phyloP scores from a whole-genome alignment of 2,888 invertebrate genomes.

The Perithous albicinctus region DNA sequence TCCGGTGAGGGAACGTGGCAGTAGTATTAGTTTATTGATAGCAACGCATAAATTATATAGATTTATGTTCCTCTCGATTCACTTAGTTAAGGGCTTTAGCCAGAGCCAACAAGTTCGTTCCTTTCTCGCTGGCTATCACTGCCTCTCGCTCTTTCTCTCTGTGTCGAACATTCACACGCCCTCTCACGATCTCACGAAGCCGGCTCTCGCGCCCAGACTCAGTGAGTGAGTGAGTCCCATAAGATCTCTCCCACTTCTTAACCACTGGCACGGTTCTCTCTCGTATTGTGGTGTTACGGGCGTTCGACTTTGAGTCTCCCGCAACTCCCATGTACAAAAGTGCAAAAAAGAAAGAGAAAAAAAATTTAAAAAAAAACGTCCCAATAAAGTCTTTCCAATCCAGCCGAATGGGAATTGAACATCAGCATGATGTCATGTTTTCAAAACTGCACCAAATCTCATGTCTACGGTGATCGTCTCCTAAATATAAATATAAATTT shows the following conservation, averaged over 20 bases:
- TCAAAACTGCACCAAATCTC: background rate
- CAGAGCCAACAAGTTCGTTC: constrained; percentile 31
- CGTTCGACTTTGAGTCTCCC: background rate
- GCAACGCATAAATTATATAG: constrained; percentile 53
- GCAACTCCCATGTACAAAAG: constrained; percentile 9
- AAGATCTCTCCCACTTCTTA: constrained; percentile 45
- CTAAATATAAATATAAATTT: background rate
- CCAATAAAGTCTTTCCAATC: constrained; percentile 10
- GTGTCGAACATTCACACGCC: constrained; percentile 71
- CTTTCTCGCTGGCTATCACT: constrained; percentile 44
- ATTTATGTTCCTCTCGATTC: constrained; percentile 59
- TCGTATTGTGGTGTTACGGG: background rate
- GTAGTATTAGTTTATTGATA: constrained; percentile 61
- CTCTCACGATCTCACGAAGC: constrained; percentile 70
- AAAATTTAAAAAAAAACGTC: too few relatives aligned
- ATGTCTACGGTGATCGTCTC: background rate
- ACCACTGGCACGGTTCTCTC: background rate
- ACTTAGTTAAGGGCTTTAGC: constrained; percentile 62
- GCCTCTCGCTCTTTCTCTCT: constrained; percentile 50
- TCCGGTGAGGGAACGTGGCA: constrained; percentile 45
- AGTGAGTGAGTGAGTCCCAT: constrained; percentile 41
- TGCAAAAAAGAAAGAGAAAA: too few relatives aligned
- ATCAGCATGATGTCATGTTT: background rate
- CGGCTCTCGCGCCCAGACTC: constrained; percentile 37
- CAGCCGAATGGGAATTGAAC: background rate